Evolutionary conservation across 2,888 invertebrate genomes (phyloP).

Genomic region (Scelioninae gen. 1): DNA sequence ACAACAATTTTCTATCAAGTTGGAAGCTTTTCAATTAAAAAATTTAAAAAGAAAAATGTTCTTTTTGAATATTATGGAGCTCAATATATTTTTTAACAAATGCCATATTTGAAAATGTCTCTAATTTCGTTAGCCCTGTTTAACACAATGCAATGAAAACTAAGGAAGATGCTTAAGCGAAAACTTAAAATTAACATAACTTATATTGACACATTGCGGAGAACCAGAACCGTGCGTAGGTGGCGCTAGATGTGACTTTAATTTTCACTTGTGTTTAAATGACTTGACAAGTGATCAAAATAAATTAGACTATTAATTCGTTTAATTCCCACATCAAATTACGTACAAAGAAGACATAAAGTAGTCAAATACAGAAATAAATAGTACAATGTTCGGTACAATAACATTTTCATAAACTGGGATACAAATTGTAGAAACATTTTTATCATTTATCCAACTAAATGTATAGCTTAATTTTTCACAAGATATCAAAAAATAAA

Average conservation of each 20-base stretch:
- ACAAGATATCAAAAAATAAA: too few relatives aligned
- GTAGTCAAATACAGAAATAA: slow-evolving; percentile 4
- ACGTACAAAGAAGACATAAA: slow-evolving; percentile 13
- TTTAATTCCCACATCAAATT: slow-evolving; percentile 27
- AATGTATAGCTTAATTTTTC: too few relatives aligned
- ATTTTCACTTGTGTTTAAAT: slow-evolving; percentile 35
- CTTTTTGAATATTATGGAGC: too few relatives aligned
- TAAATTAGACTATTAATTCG: slow-evolving; percentile 29
- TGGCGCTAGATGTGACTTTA: slow-evolving; percentile 43
- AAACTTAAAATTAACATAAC: slow-evolving; percentile 53
- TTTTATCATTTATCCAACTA: too few relatives aligned
- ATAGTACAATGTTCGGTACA: slow-evolving; percentile 13
- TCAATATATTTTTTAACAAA: too few relatives aligned
- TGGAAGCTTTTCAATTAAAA: background rate
- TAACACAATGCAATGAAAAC: slow-evolving; percentile 24
- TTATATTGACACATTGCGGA: slow-evolving; percentile 32
- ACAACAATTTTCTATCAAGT: slow-evolving; percentile 11
- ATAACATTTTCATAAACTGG: background rate
- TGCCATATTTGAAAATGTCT: background rate
- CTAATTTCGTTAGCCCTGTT: slow-evolving; percentile 9
- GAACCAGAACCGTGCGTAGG: slow-evolving; percentile 54
- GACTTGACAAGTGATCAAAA: slow-evolving; percentile 39
- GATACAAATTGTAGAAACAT: slow-evolving; percentile 17
- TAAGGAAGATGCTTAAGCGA: slow-evolving; percentile 32
- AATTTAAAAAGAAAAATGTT: too few relatives aligned